Base-by-base conservation (phyloP, 2,888 invertebrate species). In the Leptopilina syphax region DNA sequence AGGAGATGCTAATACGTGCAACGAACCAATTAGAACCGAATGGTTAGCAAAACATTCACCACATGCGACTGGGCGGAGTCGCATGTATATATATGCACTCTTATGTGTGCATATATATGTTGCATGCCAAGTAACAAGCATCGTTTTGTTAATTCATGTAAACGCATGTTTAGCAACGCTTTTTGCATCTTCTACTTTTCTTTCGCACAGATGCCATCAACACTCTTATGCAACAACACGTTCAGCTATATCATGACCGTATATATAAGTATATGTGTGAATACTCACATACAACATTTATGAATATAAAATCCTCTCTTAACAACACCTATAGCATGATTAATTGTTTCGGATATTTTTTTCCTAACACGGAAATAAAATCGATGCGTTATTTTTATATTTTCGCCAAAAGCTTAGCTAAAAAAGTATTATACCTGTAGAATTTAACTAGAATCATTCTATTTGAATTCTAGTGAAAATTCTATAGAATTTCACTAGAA, bases 1-100 rank as follows among this genome's bases (percentile, higher is more conserved):
- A 73, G 63, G 44, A 54, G 67, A 67, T 57, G 76, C 50, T 76
- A 77, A 77, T 77, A 50, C 79, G 68, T 44, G 65, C 54, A 78
- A 60, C 82, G 82, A 80, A 82, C 82, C 82, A 82, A 82, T 82
- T 82, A 82, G 80, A 80, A 80, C 76, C 82, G 77, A 80, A 79
- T 82, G 82, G 77, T 82, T 82, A 80, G 79, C 82, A 76, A 80
- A 79, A 65, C 80, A 73, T 78, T 80, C 78, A 82, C 78, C 67
- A 63, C 63, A 76, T 54, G 57, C 76, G 47, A 67, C 80, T 80
- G 82, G 82, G 82, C 82, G 82, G 82, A 82, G 82, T 77, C 77
- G 80, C 65, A 63, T 70, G 80, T 65, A 24, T 3, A 24, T 63
- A 63, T 63, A 57, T 77, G 73, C 79, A 76, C 34, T 34, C 34